phyloP scores from a whole-genome alignment of 2,113 vertebrate genomes.

The Mystacornis crossleyi region DNA sequence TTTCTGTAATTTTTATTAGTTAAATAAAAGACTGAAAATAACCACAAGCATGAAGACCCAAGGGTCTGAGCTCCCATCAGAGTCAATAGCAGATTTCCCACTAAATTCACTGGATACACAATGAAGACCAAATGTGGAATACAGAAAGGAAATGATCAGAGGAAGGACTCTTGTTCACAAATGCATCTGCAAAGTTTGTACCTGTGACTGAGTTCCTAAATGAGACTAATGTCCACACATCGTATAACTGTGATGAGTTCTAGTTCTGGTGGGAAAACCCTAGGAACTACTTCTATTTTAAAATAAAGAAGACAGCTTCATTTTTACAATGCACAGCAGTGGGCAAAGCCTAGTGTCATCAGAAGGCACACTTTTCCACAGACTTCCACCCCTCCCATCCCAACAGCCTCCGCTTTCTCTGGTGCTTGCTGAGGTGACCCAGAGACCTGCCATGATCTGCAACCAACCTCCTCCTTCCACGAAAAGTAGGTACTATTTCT shows the following conservation, averaged over 20 bases:
- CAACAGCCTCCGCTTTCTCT: not conserved
- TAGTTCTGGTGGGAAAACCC: not conserved
- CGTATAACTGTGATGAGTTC: not conserved
- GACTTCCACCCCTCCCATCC: accelerated
- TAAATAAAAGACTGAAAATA: conserved; percentile 42
- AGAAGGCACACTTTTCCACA: not conserved
- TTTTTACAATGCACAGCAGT: not conserved
- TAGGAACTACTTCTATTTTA: not conserved
- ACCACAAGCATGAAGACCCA: conserved; percentile 32
- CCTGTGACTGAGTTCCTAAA: not conserved
- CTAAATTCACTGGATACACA: not conserved
- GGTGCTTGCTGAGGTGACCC: not conserved
- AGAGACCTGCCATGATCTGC: not conserved
- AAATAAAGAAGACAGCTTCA: not conserved
- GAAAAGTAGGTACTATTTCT: not conserved
- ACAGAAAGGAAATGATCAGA: not conserved
- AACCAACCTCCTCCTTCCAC: not conserved
- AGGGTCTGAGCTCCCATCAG: not conserved
- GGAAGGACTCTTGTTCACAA: not conserved
- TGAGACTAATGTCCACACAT: not conserved
- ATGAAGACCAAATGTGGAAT: conserved; percentile 18
- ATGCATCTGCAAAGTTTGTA: not conserved
- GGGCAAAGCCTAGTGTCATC: not conserved
- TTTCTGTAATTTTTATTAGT: conserved; percentile 49
- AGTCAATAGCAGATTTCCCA: not conserved